Conservation (phyloP, 2,888 invertebrate species). For the Erebia epiphron region DNA sequence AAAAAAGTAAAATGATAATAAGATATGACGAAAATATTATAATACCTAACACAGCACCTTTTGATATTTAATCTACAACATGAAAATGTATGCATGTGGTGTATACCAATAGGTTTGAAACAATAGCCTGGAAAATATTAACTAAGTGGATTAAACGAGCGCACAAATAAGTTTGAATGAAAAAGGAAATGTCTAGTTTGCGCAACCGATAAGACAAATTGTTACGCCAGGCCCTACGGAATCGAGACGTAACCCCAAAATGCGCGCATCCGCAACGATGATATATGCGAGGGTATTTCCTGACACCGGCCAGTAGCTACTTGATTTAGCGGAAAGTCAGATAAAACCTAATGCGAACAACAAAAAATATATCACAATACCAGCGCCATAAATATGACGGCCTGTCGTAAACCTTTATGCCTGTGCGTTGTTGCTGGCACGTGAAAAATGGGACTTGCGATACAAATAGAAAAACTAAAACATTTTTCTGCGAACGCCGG, state of each 20-base stretch:
- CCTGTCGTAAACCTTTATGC: constrained; percentile 82
- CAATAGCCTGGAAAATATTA: neutral
- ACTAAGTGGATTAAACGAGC: constrained; percentile 19
- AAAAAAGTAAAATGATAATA: neutral
- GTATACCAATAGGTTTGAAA: neutral
- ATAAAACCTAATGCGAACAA: constrained; percentile 83
- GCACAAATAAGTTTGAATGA: constrained; percentile 35
- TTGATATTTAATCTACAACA: neutral
- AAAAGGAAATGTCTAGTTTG: constrained; percentile 57
- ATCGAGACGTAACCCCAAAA: constrained; percentile 75
- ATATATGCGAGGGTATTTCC: constrained; percentile 80
- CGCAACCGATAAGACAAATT: constrained; percentile 72
- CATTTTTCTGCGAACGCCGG: constrained; percentile 45
- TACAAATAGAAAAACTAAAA: constrained; percentile 60
- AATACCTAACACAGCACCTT: no score
- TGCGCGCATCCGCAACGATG: constrained; percentile 73
- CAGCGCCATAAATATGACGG: constrained; percentile 81
- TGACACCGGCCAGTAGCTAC: constrained; percentile 83
- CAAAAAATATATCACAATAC: constrained; percentile 82
- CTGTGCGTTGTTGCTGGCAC: constrained; percentile 76
- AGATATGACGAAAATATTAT: no score
- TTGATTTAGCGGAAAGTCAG: constrained; percentile 83
- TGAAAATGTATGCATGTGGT: neutral
- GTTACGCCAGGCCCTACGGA: constrained; percentile 61
- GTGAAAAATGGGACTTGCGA: constrained; percentile 78